Percentiles rank a stretch among this genome's conserved stretches.
Conservation (phyloP, 2,113 vertebrate species). For the Notarius quadriscutis region DNA sequence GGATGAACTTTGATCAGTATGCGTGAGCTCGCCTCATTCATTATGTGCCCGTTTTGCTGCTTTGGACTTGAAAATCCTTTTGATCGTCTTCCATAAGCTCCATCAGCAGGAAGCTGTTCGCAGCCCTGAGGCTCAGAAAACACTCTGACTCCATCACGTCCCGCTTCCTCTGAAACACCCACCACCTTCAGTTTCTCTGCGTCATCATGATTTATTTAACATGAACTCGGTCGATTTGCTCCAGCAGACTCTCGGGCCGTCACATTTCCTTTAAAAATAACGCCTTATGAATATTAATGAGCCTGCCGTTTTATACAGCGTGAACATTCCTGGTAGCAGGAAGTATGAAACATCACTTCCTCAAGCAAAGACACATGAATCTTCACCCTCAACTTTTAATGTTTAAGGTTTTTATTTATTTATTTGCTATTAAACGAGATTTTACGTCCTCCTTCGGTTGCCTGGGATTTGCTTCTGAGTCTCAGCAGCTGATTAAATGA, state of each 20-base stretch:
- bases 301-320: not conserved
- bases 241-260: not conserved
- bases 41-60: not conserved
- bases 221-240: not conserved
- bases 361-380: not conserved
- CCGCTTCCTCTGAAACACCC: not conserved
- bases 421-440: not conserved
- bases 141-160: not conserved
- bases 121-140: not conserved
- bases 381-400: not conserved
- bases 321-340: not conserved
- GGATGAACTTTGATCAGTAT: constrained; percentile 24
- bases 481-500: not conserved
- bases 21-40: not conserved
- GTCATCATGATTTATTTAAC: not conserved
- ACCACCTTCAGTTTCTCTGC: not conserved
- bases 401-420: not conserved
- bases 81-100: constrained; percentile 15
- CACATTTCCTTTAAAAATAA: not conserved
- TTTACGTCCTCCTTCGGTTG: not conserved
- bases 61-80: constrained; percentile 17
- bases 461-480: not conserved
- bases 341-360: not conserved
- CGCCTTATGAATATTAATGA: not conserved
- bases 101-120: constrained; percentile 6